Percentiles rank a stretch among this genome's conserved stretches.
Conservation (phyloP, 1,140 invertebrate genomes). For the Pseudobourletiella spinata region DNA sequence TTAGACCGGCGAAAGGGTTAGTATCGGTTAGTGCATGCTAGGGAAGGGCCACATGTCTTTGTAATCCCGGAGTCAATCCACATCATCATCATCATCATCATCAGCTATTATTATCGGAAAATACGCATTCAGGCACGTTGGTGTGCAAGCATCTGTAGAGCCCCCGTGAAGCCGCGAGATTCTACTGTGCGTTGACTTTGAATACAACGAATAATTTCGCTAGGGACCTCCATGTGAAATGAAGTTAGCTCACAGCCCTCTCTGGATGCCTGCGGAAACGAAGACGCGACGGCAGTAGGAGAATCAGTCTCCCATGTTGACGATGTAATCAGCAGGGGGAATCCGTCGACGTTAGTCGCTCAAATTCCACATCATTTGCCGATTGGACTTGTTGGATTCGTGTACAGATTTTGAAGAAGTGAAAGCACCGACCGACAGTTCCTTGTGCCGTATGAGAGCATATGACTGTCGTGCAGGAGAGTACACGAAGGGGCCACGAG, state of each 20-base stretch:
- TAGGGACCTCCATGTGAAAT: no score
- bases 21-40: no score
- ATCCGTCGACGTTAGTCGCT: not conserved
- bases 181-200: no score
- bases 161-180: no score
- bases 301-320: not conserved
- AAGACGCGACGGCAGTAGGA: not conserved
- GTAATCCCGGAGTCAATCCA: no score
- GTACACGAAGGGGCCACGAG: not conserved
- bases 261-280: not conserved
- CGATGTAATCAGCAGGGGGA: not conserved
- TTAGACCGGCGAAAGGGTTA: no score
- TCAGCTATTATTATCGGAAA: no score
- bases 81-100: no score
- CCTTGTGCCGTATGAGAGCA: not conserved
- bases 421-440: not conserved
- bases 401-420: not conserved
- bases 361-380: not conserved
- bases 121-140: no score
- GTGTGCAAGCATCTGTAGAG: no score
- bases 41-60: no score
- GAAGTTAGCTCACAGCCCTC: not conserved
- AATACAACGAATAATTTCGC: no score
- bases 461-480: not conserved
- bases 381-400: not conserved